Percentiles rank a stretch among this genome's conserved stretches.
These are phyloP conservation scores for Chrysolina americana DNA, from an alignment of 2,888 invertebrate genomes.

Conservation along the genomic window DNA sequence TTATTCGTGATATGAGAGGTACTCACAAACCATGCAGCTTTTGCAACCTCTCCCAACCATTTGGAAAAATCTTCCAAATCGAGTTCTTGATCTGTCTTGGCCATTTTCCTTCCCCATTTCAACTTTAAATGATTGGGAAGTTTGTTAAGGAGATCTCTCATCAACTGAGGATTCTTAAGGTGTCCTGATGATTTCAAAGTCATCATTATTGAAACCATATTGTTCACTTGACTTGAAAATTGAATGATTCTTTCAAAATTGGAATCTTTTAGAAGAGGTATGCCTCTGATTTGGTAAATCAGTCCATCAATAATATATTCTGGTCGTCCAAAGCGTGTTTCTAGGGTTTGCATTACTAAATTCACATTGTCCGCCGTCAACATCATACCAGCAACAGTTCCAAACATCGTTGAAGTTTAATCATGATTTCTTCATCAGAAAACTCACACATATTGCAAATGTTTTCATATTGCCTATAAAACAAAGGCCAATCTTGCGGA, in stretches of 20 bases:
- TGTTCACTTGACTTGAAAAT: neutral
- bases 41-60: neutral
- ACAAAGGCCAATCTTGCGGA: too few species aligned
- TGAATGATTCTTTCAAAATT: neutral
- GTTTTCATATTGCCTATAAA: too few species aligned
- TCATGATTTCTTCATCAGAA: too few species aligned
- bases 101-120: neutral
- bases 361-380: too few species aligned
- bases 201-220: neutral
- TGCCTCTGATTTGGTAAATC: neutral
- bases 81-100: neutral
- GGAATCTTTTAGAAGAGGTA: neutral
- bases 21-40: neutral
- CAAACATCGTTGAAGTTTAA: too few species aligned
- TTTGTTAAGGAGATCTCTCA: neutral
- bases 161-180: neutral
- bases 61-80: neutral
- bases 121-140: too few species aligned
- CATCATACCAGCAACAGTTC: too few species aligned
- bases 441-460: too few species aligned
- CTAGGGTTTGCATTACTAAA: neutral
- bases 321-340: neutral
- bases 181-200: neutral
- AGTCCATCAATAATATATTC: neutral
- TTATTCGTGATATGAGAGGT: neutral